Conservation (phyloP, 1,140 invertebrate species). For the Paramacrobiotus metropolitanus region DNA sequence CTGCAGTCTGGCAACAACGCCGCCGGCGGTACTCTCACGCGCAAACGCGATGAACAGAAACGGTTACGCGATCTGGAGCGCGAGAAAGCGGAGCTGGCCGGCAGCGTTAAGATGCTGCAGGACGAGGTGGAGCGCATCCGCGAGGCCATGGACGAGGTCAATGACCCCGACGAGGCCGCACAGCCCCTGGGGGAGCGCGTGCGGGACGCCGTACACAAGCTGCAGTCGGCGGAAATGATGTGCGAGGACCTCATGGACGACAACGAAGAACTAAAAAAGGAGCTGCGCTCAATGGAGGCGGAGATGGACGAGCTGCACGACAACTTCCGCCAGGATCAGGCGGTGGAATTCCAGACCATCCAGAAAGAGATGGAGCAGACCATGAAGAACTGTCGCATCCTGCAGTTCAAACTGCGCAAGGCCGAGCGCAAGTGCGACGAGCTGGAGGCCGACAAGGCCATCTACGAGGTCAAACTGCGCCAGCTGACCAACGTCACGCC, state of each 20-base stretch:
- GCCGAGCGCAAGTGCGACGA: constrained; percentile 69
- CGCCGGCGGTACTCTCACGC: neutral
- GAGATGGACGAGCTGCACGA: constrained; percentile 97
- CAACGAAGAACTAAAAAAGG: constrained; percentile 80
- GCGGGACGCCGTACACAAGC: constrained; percentile 38
- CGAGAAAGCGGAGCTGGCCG: neutral
- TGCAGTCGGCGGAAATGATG: constrained; percentile 56
- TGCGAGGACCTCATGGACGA: constrained; percentile 84
- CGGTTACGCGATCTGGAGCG: neutral
- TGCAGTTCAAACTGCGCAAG: constrained; percentile 94
- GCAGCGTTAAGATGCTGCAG: too few relatives aligned
- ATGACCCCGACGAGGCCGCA: neutral
- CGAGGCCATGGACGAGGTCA: neutral
- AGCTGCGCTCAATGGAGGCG: constrained; percentile 69
- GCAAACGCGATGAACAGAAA: neutral
- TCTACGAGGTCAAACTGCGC: constrained; percentile 21
- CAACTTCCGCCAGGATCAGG: constrained; percentile 84
- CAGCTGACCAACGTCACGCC: constrained; percentile 12
- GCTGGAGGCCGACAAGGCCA: constrained; percentile 52
- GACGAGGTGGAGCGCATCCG: neutral
- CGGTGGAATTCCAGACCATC: constrained; percentile 79
- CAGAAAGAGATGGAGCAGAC: constrained; percentile 76
- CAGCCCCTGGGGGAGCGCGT: constrained; percentile 7
- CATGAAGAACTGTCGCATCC: constrained; percentile 91
- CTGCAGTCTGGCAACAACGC: neutral